A percentile compares a stretch with the other conserved stretches of the same genome.
phyloP scores from a whole-genome alignment of 2,888 invertebrate species.

The Andrena minutula region DNA sequence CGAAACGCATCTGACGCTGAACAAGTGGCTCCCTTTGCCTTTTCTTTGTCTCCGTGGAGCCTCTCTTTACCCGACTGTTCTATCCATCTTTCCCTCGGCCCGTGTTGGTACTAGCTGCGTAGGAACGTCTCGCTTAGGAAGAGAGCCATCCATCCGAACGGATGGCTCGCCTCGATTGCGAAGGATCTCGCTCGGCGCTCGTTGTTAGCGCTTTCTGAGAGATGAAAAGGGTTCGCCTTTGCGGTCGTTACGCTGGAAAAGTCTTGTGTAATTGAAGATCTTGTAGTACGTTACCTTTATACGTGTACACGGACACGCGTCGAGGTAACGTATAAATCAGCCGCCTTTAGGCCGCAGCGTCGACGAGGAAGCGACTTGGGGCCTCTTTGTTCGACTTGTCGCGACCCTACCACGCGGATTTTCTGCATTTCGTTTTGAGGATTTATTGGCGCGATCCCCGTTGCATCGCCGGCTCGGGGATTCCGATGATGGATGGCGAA shows the following conservation, averaged over 20 bases:
- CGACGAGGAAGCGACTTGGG: constrained; percentile 35
- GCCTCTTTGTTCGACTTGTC: constrained; percentile 46
- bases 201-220: constrained; percentile 56
- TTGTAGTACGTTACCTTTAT: constrained; percentile 47
- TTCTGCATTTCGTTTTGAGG: constrained; percentile 40
- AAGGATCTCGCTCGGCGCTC: constrained; percentile 46
- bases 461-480: constrained; percentile 11
- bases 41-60: neutral
- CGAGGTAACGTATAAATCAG: constrained; percentile 59
- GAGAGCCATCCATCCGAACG: constrained; percentile 57
- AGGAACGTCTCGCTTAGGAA: constrained; percentile 39
- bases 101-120: constrained; percentile 35
- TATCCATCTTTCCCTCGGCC: constrained; percentile 3
- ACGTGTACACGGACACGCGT: constrained; percentile 36
- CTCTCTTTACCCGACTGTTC: neutral
- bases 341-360: constrained; percentile 43
- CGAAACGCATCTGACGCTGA: neutral
- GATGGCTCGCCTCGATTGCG: constrained; percentile 57
- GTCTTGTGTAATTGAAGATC: constrained; percentile 63
- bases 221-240: constrained; percentile 58
- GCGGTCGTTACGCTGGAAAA: constrained; percentile 58
- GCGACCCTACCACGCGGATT: constrained; percentile 30
- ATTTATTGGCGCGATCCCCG: constrained; percentile 47
- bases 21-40: neutral
- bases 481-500: constrained; percentile 37